Evolutionary conservation across 2,888 invertebrate genomes (phyloP).

Genomic region (Piscicola geometra): DNA sequence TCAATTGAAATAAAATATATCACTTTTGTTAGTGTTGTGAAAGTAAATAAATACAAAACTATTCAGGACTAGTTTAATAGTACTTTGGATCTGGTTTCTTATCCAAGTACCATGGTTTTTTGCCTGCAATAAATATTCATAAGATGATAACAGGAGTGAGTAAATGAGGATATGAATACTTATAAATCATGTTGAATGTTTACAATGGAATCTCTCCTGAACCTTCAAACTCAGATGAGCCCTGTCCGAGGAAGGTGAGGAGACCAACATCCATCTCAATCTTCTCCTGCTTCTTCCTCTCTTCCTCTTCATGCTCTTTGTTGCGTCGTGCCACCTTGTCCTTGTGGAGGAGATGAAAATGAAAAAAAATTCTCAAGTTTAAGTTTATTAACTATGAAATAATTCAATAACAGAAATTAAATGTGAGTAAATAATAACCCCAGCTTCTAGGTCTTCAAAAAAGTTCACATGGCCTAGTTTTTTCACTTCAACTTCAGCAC

Average conservation of each 20-base stretch:
- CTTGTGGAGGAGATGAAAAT: conserved; percentile 22
- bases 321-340: conserved; percentile 64
- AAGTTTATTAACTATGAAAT: background rate
- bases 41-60: no score
- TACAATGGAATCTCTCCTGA: no score
- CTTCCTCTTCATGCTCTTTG: conserved; percentile 80
- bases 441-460: conserved; percentile 76
- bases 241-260: conserved; percentile 88
- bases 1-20: no score
- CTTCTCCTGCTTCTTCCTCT: conserved; percentile 84
- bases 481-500: conserved; percentile 33
- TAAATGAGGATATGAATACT: background rate
- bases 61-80: no score
- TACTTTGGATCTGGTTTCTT: conserved; percentile 47
- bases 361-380: background rate
- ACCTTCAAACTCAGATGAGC: conserved; percentile 51
- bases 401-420: background rate
- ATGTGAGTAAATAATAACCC: conserved; percentile 44
- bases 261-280: conserved; percentile 97
- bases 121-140: conserved; percentile 61
- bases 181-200: background rate
- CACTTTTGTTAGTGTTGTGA: no score
- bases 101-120: conserved; percentile 82
- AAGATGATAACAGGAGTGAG: background rate
- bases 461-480: conserved; percentile 69